phyloP scores from a whole-genome alignment of 37 sponge, comb jelly and placozoan species.

The Aphrocallistes beatrix region DNA sequence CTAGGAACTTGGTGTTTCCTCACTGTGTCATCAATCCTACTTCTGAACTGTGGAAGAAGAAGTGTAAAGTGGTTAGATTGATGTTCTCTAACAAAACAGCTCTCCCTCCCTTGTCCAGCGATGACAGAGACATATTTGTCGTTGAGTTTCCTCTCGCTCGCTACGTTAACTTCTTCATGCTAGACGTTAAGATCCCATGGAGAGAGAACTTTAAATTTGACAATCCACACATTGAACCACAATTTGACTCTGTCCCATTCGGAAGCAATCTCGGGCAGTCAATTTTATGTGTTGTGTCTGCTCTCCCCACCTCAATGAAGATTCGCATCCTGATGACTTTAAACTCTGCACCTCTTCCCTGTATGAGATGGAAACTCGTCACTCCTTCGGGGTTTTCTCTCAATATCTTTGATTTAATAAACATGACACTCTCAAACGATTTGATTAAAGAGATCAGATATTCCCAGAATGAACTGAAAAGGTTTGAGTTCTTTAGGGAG shows the following conservation, averaged over 20 bases:
- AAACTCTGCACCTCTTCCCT: neutral
- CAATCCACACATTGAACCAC: neutral
- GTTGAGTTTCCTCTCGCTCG: neutral
- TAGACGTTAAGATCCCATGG: neutral
- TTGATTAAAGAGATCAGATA: neutral
- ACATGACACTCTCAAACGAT: neutral
- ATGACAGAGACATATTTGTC: neutral
- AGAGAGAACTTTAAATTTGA: neutral
- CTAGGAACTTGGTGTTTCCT: neutral
- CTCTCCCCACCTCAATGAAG: conserved; percentile 15
- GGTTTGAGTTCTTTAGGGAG: neutral
- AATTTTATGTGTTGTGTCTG: conserved; percentile 8
- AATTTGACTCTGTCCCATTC: neutral
- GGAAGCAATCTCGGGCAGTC: conserved; percentile 26
- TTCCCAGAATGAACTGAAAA: neutral
- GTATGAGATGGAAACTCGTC: neutral
- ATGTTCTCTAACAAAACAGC: neutral
- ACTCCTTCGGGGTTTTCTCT: neutral
- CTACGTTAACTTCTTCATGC: neutral
- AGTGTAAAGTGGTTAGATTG: neutral
- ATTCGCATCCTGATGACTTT: conserved; percentile 7
- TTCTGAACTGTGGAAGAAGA: neutral
- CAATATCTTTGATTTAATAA: neutral
- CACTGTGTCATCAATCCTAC: neutral
- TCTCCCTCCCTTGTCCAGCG: neutral